Evolutionary conservation across 2,888 invertebrate species (phyloP).

Genomic region (Sepioteuthis lessoniana): DNA sequence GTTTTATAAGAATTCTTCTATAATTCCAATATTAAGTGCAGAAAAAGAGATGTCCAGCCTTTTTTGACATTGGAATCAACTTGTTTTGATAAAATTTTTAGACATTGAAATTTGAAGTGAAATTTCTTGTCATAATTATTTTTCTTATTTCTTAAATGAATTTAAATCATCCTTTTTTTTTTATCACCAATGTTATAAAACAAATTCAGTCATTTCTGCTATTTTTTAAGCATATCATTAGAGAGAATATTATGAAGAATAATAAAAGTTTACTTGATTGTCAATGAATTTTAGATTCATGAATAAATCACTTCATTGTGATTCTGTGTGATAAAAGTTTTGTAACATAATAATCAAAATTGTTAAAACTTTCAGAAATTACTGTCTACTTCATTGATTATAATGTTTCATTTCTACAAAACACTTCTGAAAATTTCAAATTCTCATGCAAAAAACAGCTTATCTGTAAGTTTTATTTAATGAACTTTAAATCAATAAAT

Average conservation of each 20-base stretch:
- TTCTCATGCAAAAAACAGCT: no score
- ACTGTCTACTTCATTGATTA: no score
- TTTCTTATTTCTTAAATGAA: neutral
- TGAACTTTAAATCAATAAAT: no score
- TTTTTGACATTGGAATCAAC: neutral
- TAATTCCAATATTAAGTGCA: neutral
- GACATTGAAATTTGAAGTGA: neutral
- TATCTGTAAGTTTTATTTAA: no score
- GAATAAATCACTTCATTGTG: neutral
- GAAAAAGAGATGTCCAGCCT: neutral
- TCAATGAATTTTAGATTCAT: neutral
- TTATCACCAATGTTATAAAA: neutral
- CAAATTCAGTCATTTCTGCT: neutral
- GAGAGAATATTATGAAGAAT: neutral
- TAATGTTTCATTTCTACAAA: no score
- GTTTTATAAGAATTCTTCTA: neutral
- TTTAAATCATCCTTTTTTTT: neutral
- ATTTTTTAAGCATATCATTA: neutral
- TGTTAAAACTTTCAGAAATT: neutral
- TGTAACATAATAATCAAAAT: neutral
- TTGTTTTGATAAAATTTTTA: no score
- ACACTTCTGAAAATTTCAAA: no score
- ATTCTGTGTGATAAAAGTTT: neutral
- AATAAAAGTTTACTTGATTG: neutral
- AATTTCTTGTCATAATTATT: neutral